Base-by-base conservation (phyloP, 2,888 invertebrate species). In the Acleris literana region DNA sequence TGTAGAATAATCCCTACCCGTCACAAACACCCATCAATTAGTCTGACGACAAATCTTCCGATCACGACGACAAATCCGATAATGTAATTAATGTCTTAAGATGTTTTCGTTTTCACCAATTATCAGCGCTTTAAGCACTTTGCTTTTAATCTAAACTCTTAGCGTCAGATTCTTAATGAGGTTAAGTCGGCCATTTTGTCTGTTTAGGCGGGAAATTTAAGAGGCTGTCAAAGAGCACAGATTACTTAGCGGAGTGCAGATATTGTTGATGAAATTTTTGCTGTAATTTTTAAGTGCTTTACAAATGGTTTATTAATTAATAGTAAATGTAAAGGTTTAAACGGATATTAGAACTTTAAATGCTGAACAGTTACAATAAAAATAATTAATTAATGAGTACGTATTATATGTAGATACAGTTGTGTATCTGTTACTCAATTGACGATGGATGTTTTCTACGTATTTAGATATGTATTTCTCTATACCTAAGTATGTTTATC, bases 31-130 rank as follows among this genome's bases (percentile, higher is more conserved):
- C 3, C 39, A 43, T 56, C 56, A 63, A 63, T 63, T 63, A 63
- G 63, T 75, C 80, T 80, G 11, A 76, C 79, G 79, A 77, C 71
- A 73, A 59, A 59, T 59, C 49, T 49, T 18, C 33, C 22, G 44
- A 59, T 68, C 39, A 11, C 66, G 77, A 80, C 76, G 81, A 78
- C 81, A 86, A 84, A 85, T 84, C 82, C 77, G 76, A 80, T 85
- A 79, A 84, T 75, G 71, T 70, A 57, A 44, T 71, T 70, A 57
- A 44, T 71, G 68, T 39, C 13, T 87, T 86, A 87, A 83, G 83
- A 82, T 82, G 81, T 84, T 88, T 85, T 80, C 80, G 76, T 84
- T 88, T 85, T 80, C 80, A 75, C 78, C 80, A 84, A 84, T 83
- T 83, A 83, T 73, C 76, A 75, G 74, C 75, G 75, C 74, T 75